phyloP scores from a whole-genome alignment of 2,888 invertebrate genomes.

The Orthonychiurus folsomi region DNA sequence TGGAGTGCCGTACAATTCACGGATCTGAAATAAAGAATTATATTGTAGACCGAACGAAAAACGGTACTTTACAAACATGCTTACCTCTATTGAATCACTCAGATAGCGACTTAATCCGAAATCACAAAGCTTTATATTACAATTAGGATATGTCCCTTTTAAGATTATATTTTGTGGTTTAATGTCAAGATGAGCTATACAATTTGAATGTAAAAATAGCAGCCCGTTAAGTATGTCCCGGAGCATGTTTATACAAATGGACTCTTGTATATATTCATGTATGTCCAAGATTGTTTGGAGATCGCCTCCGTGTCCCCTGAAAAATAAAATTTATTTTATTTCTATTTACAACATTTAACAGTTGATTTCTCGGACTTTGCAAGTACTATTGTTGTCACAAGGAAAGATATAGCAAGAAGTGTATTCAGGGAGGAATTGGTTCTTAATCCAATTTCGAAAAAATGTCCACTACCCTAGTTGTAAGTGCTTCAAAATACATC shows the following conservation, averaged over 20 bases:
- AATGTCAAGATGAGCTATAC: conserved; percentile 90
- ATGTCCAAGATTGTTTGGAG: conserved; percentile 83
- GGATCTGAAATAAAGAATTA: conserved; percentile 31
- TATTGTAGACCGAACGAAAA: conserved; percentile 33
- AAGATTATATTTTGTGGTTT: conserved; percentile 93
- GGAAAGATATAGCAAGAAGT: too few relatives aligned
- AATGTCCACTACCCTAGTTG: too few relatives aligned
- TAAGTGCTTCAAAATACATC: too few relatives aligned
- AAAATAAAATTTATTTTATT: conserved; percentile 24
- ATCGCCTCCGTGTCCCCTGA: conserved; percentile 89
- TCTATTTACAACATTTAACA: background rate
- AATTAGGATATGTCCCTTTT: conserved; percentile 62
- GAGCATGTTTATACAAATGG: conserved; percentile 73
- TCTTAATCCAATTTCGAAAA: too few relatives aligned
- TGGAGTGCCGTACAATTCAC: conserved; percentile 36
- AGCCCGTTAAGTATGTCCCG: conserved; percentile 85
- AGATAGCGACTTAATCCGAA: conserved; percentile 89
- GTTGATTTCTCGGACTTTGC: too few relatives aligned
- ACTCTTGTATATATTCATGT: conserved; percentile 68
- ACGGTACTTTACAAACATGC: conserved; percentile 7
- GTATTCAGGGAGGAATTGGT: too few relatives aligned
- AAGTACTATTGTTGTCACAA: too few relatives aligned
- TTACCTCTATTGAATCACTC: conserved; percentile 77
- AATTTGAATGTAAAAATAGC: conserved; percentile 78
- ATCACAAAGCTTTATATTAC: conserved; percentile 82